These are phyloP conservation scores for Daboia siamensis DNA, from an alignment of 2,113 vertebrate genomes.

Conservation along the genomic window DNA sequence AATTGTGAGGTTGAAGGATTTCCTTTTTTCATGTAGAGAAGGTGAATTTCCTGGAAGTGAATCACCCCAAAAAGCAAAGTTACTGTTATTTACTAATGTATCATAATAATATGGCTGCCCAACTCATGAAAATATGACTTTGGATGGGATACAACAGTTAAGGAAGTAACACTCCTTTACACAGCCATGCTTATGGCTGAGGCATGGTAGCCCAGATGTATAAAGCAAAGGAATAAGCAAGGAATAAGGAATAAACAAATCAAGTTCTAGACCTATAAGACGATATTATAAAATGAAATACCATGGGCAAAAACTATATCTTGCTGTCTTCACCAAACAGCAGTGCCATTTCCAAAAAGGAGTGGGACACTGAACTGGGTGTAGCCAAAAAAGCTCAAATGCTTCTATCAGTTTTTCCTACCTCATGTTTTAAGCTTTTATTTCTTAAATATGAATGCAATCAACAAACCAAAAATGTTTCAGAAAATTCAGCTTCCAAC, in stretches of 20 bases:
- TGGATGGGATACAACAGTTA: neutral
- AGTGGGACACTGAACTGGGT: neutral
- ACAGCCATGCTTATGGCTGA: neutral
- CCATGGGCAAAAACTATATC: neutral
- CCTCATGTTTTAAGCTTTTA: neutral
- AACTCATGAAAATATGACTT: neutral
- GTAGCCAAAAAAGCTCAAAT: neutral
- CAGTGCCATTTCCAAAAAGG: neutral
- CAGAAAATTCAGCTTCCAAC: conserved; percentile 25
- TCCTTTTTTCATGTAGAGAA: neutral
- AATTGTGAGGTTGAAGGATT: neutral
- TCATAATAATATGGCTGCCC: neutral
- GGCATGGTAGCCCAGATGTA: neutral
- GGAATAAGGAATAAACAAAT: neutral
- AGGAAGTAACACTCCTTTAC: neutral
- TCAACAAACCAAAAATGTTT: conserved; percentile 9
- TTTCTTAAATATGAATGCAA: conserved; percentile 14
- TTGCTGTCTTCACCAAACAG: neutral
- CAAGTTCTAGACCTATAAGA: neutral
- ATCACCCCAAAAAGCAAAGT: neutral
- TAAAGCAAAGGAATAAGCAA: neutral
- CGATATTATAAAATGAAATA: neutral
- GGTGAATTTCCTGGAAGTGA: neutral
- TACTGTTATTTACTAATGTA: neutral
- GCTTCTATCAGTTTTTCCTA: neutral